Conservation (phyloP, 2,113 vertebrate species). For the Xenopus borealis region DNA sequence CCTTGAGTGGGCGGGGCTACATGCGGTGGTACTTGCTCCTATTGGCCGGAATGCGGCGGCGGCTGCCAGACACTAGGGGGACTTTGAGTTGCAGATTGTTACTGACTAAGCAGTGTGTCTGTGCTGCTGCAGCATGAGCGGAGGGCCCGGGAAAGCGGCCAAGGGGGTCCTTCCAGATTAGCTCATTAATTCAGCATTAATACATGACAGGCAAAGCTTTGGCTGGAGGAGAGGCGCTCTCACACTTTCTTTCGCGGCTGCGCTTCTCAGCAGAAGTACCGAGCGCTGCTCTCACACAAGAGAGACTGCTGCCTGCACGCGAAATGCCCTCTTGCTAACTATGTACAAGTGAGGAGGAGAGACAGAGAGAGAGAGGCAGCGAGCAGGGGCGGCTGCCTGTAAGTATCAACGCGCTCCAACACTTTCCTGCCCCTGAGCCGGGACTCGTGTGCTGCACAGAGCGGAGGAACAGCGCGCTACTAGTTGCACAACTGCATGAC, state of each 20-base stretch:
- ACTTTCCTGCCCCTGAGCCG: slow-evolving; percentile 48
- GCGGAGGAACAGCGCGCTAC: too few species aligned
- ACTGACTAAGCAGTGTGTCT: slow-evolving; percentile 76
- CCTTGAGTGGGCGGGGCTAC: slow-evolving; percentile 31
- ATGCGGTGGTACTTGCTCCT: slow-evolving; percentile 17
- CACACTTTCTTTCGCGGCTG: slow-evolving; percentile 43
- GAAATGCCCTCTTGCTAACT: slow-evolving; percentile 72
- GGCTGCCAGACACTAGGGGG: slow-evolving; percentile 51
- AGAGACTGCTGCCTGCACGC: slow-evolving; percentile 53
- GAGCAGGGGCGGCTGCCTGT: slow-evolving; percentile 75
- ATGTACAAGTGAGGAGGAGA: slow-evolving; percentile 67
- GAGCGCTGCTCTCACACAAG: slow-evolving; percentile 1
- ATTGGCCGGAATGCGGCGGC: slow-evolving; percentile 30
- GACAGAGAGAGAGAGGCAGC: slow-evolving; percentile 62
- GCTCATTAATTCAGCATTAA: slow-evolving; percentile 73
- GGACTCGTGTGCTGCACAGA: too few species aligned
- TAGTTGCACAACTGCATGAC: neutral
- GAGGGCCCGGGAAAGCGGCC: slow-evolving; percentile 57
- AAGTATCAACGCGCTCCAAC: slow-evolving; percentile 61
- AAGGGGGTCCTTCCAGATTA: slow-evolving; percentile 67
- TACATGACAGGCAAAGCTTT: slow-evolving; percentile 44
- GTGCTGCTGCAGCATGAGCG: slow-evolving; percentile 51
- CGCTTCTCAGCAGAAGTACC: slow-evolving; percentile 50
- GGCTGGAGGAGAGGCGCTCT: slow-evolving; percentile 48
- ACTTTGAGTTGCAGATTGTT: slow-evolving; percentile 61